Conservation (phyloP, 2,797 vertebrate species). For the Psittacula echo region DNA sequence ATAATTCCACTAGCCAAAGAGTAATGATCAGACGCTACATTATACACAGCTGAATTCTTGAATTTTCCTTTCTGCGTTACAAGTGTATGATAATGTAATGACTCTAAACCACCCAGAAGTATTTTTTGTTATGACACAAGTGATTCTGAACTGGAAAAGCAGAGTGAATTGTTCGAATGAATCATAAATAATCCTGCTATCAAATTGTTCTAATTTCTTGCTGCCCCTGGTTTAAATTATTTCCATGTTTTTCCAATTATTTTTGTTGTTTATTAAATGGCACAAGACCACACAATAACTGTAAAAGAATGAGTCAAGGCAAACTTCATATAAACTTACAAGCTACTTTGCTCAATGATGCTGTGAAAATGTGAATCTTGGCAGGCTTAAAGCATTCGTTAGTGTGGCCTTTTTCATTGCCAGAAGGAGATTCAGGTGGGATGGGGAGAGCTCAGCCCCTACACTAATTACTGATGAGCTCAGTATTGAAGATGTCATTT, state of each 20-base stretch:
- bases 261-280: background rate
- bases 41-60: background rate
- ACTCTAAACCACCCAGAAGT: background rate
- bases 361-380: background rate
- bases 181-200: background rate
- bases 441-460: background rate
- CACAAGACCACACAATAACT: background rate
- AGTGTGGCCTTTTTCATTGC: background rate
- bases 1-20: background rate
- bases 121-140: background rate
- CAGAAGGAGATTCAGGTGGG: background rate
- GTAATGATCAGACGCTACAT: background rate
- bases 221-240: background rate
- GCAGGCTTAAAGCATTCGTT: background rate
- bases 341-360: background rate
- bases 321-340: background rate
- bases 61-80: background rate
- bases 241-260: background rate
- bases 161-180: background rate
- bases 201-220: background rate
- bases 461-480: rapidly evolving
- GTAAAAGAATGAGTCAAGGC: background rate
- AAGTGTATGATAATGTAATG: conserved; percentile 12
- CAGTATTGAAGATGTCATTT: background rate
- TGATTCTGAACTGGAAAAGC: background rate